A percentile compares a stretch with the other conserved stretches of the same genome.
Evolutionary conservation across 2,113 vertebrate species (phyloP).

Genomic region (Heterochromis multidens): DNA sequence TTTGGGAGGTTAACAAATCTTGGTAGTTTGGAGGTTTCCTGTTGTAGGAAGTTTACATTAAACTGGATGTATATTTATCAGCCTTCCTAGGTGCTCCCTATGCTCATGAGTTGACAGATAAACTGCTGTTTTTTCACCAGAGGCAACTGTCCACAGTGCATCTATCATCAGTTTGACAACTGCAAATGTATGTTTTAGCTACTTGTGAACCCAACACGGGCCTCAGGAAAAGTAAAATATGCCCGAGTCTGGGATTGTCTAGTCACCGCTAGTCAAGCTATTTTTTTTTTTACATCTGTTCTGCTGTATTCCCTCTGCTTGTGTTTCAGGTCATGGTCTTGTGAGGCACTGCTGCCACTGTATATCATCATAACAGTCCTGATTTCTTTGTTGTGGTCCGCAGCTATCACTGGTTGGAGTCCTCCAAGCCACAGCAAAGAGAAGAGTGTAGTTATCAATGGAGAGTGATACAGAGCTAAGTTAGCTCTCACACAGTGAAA

Average conservation of each 20-base stretch:
- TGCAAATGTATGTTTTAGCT: neutral
- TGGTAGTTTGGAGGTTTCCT: neutral
- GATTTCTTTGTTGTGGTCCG: slow-evolving; percentile 47
- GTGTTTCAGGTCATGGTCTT: slow-evolving; percentile 20
- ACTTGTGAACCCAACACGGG: neutral
- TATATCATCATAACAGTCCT: slow-evolving; percentile 24
- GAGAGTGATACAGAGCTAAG: slow-evolving; percentile 1
- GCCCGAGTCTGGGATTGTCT: neutral
- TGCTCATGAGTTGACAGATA: neutral
- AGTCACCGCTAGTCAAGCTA: neutral
- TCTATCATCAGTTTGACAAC: neutral
- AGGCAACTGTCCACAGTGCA: neutral
- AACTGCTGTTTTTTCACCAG: slow-evolving; percentile 13
- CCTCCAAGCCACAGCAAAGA: slow-evolving; percentile 39
- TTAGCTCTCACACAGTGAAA: neutral
- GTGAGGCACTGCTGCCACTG: slow-evolving; percentile 45
- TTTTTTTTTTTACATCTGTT: slow-evolving; percentile 1
- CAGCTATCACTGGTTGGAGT: slow-evolving; percentile 30
- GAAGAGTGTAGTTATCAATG: slow-evolving; percentile 17
- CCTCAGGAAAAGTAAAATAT: neutral
- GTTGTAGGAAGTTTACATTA: slow-evolving; percentile 13
- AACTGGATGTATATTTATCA: neutral
- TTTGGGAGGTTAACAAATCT: neutral
- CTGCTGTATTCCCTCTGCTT: neutral
- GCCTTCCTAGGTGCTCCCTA: neutral